Evolutionary conservation across 2,888 invertebrate species (phyloP), one percentile per base, ranked within the genome.

Genomic region (Adela reaumurella): DNA sequence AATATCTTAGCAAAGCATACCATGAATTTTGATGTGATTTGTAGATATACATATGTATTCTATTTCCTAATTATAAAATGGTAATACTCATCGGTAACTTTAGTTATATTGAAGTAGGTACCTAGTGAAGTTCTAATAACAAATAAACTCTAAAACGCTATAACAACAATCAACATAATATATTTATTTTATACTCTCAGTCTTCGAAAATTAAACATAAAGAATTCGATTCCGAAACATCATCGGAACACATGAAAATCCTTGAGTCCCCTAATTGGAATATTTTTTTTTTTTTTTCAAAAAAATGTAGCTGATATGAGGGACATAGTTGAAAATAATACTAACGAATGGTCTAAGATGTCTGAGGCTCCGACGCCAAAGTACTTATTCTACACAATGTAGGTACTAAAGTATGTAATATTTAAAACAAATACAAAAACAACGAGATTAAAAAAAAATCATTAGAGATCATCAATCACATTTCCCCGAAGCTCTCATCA

Each of bases 41-140:
- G n/a, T 24, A 24, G 24, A 24, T 24, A 24, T 24, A 8, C 24
- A 6, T 6, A 24, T 24, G 24, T 8, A 6, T 6, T 6, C 24
- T 24, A 6, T 6, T 6, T 24, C 24, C 8, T 24, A 24, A 24
- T 4, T 24, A 3, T 35, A 35, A 62, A n/a, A n/a, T n/a, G 74
- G 74, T 77, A 78, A 78, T 77, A 77, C 76, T 76, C 74, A 65
- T 64, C 68, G 78, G 78, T 78, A 78, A 78, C 78, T 76, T 66
- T 70, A 68, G 74, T 74, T 66, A 67, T 62, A 64, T 65, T 63
- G 63, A 60, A 60, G 3, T 35, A 35, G 14, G 24, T 24, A 62
- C 59, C 63, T 64, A 68, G 53, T n/a, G 50, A 64, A 61, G 62
- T 64, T 70, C 74, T 74, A 70, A 76, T 72, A 74, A 72, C 68